Evolutionary conservation across 2,888 invertebrate species (phyloP), one percentile per base, ranked within the genome.

Genomic region (Pantelozetes paolii): DNA sequence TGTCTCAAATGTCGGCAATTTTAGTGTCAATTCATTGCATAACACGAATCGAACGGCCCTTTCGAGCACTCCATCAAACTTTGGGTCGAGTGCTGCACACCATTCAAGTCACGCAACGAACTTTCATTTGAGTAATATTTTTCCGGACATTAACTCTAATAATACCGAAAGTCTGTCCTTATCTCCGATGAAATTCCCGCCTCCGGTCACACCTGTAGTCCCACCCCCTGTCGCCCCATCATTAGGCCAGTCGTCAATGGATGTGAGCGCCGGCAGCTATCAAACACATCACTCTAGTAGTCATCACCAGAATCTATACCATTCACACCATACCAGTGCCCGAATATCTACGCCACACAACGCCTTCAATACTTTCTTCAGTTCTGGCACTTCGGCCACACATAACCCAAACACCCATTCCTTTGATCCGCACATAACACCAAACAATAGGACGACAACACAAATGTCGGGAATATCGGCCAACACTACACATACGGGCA

Each of bases 81-180:
- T 72, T 23, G 74, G 75, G 40, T 76, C 75, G 23, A 20, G 23
- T 36, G 36, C 32, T 36, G 73, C 75, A 8, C 42, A 69, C 36
- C 69, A 69, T n/a, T 69, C 69, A 42, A 23, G 20, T 69, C 76
- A 76, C 15, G 76, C 76, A 18, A 76, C 78, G 2, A 78, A 78
- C 54, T 78, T 78, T 54, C 77, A 78, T 42, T 71, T 78, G 26
- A 78, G 78, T 54, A 77, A 78, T 71, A 77, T 78, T 9, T 74
- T 78, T 28, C 77, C 78, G 15, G 78, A 78, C 42, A 78, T 78
- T 72, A 64, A 62, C 42, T 73, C 75, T 26, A 75, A 73, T 48
- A 73, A 76, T 26, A 72, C 62, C 48, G 75, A 76, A 32, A 74
- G 75, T 71, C 73, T 76, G 36, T 30, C 74, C 26, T 71, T 77